These are phyloP conservation scores for Tiaroga cobitis DNA, from an alignment of 2,797 vertebrate genomes.

Conservation along the genomic window DNA sequence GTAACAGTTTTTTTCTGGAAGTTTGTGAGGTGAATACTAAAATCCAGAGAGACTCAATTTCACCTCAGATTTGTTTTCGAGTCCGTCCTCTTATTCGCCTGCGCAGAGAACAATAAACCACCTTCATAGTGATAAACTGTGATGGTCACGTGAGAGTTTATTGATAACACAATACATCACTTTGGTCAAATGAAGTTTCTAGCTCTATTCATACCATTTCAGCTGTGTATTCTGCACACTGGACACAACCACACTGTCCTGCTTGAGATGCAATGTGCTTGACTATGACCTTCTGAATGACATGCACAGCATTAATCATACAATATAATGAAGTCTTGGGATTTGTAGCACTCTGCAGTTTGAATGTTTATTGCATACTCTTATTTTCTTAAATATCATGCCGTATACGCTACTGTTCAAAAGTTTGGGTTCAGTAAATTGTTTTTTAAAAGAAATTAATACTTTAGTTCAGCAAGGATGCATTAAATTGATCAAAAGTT, in stretches of 20 bases:
- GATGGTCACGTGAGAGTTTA: not conserved
- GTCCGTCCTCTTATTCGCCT: not conserved
- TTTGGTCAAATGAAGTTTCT: not conserved
- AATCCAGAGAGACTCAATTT: constrained; percentile 26
- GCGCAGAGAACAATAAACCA: not conserved
- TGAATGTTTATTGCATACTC: no score
- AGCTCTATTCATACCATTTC: not conserved
- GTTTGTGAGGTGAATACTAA: constrained; percentile 53
- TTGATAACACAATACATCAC: not conserved
- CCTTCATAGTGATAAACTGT: constrained; percentile 18
- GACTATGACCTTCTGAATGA: not conserved
- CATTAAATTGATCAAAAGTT: no score
- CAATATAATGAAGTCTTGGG: not conserved
- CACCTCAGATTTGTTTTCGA: constrained; percentile 22
- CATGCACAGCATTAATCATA: not conserved
- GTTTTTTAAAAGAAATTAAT: no score
- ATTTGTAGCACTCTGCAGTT: no score
- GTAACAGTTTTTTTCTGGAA: constrained; percentile 17
- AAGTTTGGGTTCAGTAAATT: no score
- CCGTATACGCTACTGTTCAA: no score
- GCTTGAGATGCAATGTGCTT: not conserved
- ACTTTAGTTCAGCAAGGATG: no score
- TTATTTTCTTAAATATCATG: no score
- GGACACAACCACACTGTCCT: not conserved
- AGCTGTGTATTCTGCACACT: not conserved